Base-by-base conservation (phyloP, 2,113 vertebrate genomes). In the Perognathus longimembris region DNA sequence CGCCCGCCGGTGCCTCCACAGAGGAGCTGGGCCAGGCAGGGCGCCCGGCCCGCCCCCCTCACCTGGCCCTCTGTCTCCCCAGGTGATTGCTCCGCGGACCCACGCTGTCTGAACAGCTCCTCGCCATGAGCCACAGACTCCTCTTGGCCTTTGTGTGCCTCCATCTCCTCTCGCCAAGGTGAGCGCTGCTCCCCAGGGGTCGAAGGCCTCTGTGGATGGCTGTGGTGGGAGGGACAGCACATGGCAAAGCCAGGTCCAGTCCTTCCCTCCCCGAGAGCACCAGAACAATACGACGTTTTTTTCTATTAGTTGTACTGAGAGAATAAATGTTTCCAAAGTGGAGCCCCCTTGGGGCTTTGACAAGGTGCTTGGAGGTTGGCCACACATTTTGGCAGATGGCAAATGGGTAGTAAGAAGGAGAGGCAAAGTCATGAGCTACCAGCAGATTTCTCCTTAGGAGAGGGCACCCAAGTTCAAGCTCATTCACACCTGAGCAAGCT, bases 131-230 rank as follows among this genome's bases (percentile, higher is more conserved):
- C 64, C 61, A 21, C 91, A 76, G 77, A 24, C 89, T 95, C 85
- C 95, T 36, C 64, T 83, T 97, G 94, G 69, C 95, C 21, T 0
- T 96, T 69, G 0, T 97, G 22, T 98, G 94, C 63, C 93, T 98
- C 94, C 92, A 96, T 88, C 89, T 98, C 96, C 89, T 96, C 32
- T 63, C 67, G 20, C 95, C 95, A 73, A 97, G 97, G 98, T 98
- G 95, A 97, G 97, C 2, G 82, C 20, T 17, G 64, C 74, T 28
- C 4, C 50, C 50, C 50, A 18, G 50, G 50, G 50, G 50, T 54
- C 50, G n/a, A n/a, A n/a, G n/a, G n/a, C n/a, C n/a, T n/a, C 45
- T 45, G 45, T 45, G 45, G 45, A 12, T 2, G 45, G 9, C 45
- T 45, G 45, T 45, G 45, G 45, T 45, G 45, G 45, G 45, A 45